Evolutionary conservation across 2,797 vertebrate species (phyloP), one percentile per base, ranked within the genome.

Genomic region (Nannoperca australis): DNA sequence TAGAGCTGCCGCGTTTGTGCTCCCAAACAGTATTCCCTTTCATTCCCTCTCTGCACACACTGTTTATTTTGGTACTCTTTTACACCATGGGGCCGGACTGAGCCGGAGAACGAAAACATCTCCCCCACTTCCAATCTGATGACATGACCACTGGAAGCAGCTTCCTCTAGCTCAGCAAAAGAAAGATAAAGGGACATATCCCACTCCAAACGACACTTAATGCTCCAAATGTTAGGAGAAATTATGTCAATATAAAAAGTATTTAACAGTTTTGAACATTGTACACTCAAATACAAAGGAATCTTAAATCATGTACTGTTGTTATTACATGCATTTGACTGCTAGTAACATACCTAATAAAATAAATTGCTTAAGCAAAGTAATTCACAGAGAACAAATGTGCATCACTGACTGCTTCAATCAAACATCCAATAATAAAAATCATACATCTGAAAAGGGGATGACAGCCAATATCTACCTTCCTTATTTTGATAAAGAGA

Each of bases 1-100:
- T 70, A 32, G 89, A 89, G 90, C 91, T 89, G 92, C 91, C 47
- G 87, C 93, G 92, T 94, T 95, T 94, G 93, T 92, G 92, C 90
- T 94, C 87, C 93, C 84, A 91, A 95, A 96, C 95, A 96, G 90
- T 95, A 92, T 94, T 95, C 91, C 91, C 93, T 95, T 95, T 96
- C 95, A 95, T 94, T 95, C 92, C 88, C 88, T 83, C 89, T 88
- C 86, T 64, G 74, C 91, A 81, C 89, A 93, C 90, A 79, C 86
- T 94, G 93, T 95, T 96, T 95, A 93, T 95, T 94, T 95, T 95
- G 93, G 93, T 95, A 93, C 93, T 95, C 92, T 88, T 95, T 93
- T 93, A 94, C 91, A 90, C 92, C 79, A 74, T 81, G 85, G 86
- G 93, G 91, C 89, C 93, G 92, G 93, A 92, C 86, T 75, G 91